These are phyloP conservation scores for Patella caerulea DNA, from an alignment of 2,888 invertebrate genomes.

Conservation along the genomic window DNA sequence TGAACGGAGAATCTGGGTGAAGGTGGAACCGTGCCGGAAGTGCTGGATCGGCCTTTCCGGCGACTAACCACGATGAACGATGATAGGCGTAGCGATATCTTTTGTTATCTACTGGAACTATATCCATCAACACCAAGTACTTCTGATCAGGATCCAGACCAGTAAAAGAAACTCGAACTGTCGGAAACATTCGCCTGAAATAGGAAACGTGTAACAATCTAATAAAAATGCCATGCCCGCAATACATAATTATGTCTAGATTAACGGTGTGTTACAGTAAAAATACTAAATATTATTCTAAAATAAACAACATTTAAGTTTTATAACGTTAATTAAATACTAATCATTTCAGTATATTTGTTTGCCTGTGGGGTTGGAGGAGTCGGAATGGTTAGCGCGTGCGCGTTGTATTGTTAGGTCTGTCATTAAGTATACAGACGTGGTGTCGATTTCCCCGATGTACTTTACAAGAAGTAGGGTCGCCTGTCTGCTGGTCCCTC, in stretches of 20 bases:
- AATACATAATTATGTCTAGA: too few relatives aligned
- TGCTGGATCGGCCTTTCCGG: slow-evolving; percentile 97
- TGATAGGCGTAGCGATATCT: slow-evolving; percentile 95
- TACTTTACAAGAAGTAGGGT: too few relatives aligned
- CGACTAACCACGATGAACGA: slow-evolving; percentile 96
- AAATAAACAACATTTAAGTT: neutral
- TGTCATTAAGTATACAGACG: too few relatives aligned
- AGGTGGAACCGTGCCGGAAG: slow-evolving; percentile 91
- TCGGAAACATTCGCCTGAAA: slow-evolving; percentile 96
- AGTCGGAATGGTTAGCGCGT: too few relatives aligned
- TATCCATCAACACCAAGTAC: slow-evolving; percentile 94
- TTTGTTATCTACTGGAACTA: slow-evolving; percentile 96
- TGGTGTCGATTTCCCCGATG: too few relatives aligned
- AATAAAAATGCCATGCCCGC: neutral
- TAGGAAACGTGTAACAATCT: slow-evolving; percentile 6
- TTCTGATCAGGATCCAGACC: slow-evolving; percentile 76
- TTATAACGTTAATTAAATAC: too few relatives aligned
- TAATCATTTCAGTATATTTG: too few relatives aligned
- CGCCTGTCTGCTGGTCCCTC: too few relatives aligned
- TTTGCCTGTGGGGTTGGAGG: too few relatives aligned
- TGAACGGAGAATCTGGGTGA: slow-evolving; percentile 96
- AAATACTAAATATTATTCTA: neutral
- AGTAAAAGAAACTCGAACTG: slow-evolving; percentile 92
- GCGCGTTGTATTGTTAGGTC: too few relatives aligned
- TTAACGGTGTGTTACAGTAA: too few relatives aligned